These are phyloP conservation scores for Noturus placidus DNA, from an alignment of 2,113 vertebrate species.

Conservation along the genomic window DNA sequence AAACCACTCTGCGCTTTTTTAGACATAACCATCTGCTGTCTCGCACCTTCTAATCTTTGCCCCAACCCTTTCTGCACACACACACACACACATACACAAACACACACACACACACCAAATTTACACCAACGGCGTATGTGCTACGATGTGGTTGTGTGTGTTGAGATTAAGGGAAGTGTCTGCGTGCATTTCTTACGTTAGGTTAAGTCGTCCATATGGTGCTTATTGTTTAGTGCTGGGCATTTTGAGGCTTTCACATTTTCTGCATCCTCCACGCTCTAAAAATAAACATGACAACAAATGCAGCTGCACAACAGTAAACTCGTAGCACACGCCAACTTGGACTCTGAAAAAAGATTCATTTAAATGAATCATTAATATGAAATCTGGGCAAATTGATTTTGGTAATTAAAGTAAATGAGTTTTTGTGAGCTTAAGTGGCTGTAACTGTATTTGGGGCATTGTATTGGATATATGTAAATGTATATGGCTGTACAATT, in stretches of 20 bases:
- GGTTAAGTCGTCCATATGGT: conserved; percentile 39
- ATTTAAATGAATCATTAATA: not conserved
- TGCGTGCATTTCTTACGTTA: conserved; percentile 9
- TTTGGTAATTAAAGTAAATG: not conserved
- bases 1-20: conserved; percentile 66
- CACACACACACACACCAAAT: conserved; percentile 34
- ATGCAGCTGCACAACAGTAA: not conserved
- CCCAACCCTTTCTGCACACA: conserved; percentile 33
- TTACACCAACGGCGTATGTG: conserved; percentile 29
- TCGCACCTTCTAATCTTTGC: conserved; percentile 76
- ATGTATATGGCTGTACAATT: not conserved
- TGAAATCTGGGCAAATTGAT: not conserved
- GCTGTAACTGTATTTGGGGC: not conserved
- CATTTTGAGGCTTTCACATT: not conserved
- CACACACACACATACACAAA: conserved; percentile 40
- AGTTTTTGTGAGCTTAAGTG: not conserved
- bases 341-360: not conserved
- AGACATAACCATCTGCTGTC: conserved; percentile 78
- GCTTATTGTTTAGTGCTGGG: not conserved
- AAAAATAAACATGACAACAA: conserved; percentile 16
- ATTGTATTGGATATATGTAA: not conserved
- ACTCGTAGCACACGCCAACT: not conserved
- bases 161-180: conserved; percentile 30
- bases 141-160: conserved; percentile 25
- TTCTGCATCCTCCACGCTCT: not conserved